Base-by-base conservation (phyloP, 2,888 invertebrate species). In the Drosophila paranaensis region DNA sequence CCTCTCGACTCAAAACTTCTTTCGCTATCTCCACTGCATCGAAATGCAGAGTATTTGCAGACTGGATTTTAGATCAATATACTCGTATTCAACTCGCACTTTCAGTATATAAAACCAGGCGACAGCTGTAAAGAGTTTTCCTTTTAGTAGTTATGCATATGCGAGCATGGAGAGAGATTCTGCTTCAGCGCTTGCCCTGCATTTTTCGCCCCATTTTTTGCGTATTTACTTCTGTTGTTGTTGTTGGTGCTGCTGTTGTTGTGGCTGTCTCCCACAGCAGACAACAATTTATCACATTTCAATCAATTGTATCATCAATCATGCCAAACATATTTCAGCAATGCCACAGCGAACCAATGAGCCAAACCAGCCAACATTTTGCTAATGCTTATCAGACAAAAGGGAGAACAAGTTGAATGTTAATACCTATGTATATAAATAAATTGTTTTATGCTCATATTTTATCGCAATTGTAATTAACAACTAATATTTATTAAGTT, bases 271-370 rank as follows among this genome's bases (percentile, higher is more conserved):
- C 78, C 58, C 37, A 16, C 81, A 74, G 55, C 79, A 71, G 73
- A 79, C 71, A 78, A 74, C 77, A 79, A 86, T 86, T 85, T 81
- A 88, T 89, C 86, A 77, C 79, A 79, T 81, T 89, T 86, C 86
- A 86, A 86, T 86, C 86, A 85, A 65, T 71, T 60, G 70, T 46
- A 69, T 64, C 86, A 86, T 86, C 86, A 89, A 86, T 86, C 86
- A 86, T 85, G 79, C 48, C 80, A 73, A 72, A 62, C 77, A 79
- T 77, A 76, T 76, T 85, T 65, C 69, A 58, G 43, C 65, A 71
- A 27, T 55, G 57, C 68, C 66, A 68, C 60, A 53, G 30, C 64
- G 50, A 69, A 60, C 65, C 62, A 71, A 71, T 63, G 60, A 66
- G 55, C 46, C 56, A 58, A 37, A 14, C 10, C 50, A 50, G n/a